Evolutionary conservation across 2,888 invertebrate species (phyloP).

Genomic region (Marronus borbonicus): DNA sequence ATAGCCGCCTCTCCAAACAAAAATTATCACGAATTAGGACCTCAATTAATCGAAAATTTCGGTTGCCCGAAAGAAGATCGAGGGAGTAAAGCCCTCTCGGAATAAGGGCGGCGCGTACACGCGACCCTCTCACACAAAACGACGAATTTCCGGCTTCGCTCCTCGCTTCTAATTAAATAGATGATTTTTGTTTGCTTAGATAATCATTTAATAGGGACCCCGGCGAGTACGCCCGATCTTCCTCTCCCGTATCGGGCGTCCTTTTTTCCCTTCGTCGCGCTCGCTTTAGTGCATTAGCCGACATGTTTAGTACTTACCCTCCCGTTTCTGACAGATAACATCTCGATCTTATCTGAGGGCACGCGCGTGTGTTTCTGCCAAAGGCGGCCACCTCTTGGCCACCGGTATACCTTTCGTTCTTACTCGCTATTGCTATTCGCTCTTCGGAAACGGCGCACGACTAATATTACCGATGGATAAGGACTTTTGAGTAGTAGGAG

Average conservation of each 20-base stretch:
- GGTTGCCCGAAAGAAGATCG: slow-evolving; percentile 15
- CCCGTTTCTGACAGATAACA: slow-evolving; percentile 63
- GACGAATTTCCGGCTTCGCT: slow-evolving; percentile 67
- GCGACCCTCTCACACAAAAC: slow-evolving; percentile 64
- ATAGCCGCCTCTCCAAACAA: slow-evolving; percentile 7
- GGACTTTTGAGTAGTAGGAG: background rate
- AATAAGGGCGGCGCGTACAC: slow-evolving; percentile 55
- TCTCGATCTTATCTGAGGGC: slow-evolving; percentile 58
- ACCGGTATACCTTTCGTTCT: slow-evolving; percentile 17
- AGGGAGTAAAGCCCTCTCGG: slow-evolving; percentile 21
- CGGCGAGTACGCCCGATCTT: slow-evolving; percentile 53
- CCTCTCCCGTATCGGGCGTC: background rate
- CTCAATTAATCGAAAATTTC: slow-evolving; percentile 41
- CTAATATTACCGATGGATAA: slow-evolving; percentile 8
- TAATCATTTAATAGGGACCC: slow-evolving; percentile 71
- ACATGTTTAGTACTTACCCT: slow-evolving; percentile 67
- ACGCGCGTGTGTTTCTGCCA: slow-evolving; percentile 56
- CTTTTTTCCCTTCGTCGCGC: background rate
- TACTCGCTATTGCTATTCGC: background rate
- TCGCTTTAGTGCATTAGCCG: slow-evolving; percentile 64
- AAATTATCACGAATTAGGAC: slow-evolving; percentile 35
- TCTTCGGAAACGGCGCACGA: slow-evolving; percentile 18
- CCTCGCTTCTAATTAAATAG: slow-evolving; percentile 70
- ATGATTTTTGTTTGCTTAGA: slow-evolving; percentile 72
- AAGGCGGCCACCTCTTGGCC: slow-evolving; percentile 33